Conservation (phyloP, 2,797 vertebrate genomes). For the Picus viridis region DNA sequence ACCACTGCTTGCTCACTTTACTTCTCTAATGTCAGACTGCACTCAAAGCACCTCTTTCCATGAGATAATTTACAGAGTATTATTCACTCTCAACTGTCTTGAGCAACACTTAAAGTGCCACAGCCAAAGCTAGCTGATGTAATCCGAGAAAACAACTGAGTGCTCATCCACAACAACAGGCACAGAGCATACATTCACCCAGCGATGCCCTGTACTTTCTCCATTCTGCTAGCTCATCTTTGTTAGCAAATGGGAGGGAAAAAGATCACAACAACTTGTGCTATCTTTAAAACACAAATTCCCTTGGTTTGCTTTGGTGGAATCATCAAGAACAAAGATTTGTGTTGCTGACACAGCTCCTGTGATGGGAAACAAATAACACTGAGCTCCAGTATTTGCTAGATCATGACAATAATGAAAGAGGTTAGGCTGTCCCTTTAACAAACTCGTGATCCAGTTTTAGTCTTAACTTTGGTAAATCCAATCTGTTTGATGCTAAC, state of each 20-base stretch:
- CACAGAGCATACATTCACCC: neutral
- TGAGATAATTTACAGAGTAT: slow-evolving; percentile 38
- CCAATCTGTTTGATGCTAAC: slow-evolving; percentile 14
- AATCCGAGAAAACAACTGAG: neutral
- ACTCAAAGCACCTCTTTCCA: neutral
- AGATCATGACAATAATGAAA: neutral
- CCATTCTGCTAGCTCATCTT: neutral
- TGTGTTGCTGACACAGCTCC: neutral
- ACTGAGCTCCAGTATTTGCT: neutral
- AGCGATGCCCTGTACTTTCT: neutral
- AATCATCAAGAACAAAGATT: neutral
- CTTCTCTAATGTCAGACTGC: slow-evolving; percentile 19
- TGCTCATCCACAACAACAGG: neutral
- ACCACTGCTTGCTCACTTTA: slow-evolving; percentile 21
- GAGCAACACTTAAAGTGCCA: slow-evolving; percentile 29
- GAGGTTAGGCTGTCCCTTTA: neutral
- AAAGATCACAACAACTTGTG: neutral
- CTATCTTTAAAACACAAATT: neutral
- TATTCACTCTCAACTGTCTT: slow-evolving; percentile 24
- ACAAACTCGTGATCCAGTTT: neutral
- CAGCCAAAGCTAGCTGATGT: neutral
- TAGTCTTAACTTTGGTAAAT: neutral
- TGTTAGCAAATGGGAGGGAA: neutral
- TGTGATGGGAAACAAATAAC: neutral
- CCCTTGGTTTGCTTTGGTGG: neutral